phyloP scores from a whole-genome alignment of 2,113 vertebrate genomes.

The Piprites chloris region DNA sequence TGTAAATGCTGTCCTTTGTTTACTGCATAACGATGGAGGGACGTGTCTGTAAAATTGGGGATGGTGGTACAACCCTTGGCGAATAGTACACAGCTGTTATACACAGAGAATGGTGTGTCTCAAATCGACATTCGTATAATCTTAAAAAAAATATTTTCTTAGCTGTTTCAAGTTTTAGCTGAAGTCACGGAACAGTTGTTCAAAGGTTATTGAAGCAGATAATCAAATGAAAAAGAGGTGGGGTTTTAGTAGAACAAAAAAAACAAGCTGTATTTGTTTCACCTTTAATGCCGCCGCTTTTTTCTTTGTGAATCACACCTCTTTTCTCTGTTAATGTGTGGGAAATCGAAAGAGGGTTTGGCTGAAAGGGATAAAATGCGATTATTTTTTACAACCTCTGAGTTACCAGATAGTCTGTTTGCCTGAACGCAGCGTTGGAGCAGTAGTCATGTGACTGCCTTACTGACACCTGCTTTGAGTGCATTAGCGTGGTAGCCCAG shows the following conservation, averaged over 20 bases:
- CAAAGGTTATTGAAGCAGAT: neutral
- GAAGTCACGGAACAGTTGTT: neutral
- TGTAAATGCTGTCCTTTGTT: neutral
- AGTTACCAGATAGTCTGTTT: neutral
- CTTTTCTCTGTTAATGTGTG: neutral
- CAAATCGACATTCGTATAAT: neutral
- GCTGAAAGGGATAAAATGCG: neutral
- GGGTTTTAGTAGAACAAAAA: rapidly evolving
- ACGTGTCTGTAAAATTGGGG: neutral
- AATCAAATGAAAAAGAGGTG: neutral
- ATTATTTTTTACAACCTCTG: neutral
- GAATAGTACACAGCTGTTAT: rapidly evolving
- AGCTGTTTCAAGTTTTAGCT: neutral
- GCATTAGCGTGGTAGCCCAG: neutral
- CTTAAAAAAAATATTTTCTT: neutral
- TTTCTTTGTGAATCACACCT: neutral
- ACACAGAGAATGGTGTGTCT: neutral
- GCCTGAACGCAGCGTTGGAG: neutral
- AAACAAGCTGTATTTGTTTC: neutral
- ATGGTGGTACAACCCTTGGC: neutral
- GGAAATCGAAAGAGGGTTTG: neutral
- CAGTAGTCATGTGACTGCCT: neutral
- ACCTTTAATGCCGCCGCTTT: neutral
- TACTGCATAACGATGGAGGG: neutral
- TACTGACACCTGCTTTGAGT: neutral